These are phyloP conservation scores for Apogon hyalosoma DNA, from an alignment of 2,797 vertebrate species.

Conservation along the genomic window DNA sequence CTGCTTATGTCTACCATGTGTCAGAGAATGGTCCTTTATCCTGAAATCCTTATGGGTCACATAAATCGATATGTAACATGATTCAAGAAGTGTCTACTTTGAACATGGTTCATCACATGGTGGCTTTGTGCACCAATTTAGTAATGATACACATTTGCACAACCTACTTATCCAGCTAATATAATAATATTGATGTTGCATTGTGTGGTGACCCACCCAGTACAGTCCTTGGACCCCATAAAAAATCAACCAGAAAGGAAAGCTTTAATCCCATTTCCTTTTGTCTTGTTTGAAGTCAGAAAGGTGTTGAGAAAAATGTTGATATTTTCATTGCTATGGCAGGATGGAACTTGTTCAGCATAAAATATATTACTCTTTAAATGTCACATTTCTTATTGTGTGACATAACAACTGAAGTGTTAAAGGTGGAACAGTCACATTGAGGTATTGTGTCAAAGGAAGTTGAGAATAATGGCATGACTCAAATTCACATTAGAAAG, in stretches of 20 bases:
- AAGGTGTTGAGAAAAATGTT: conserved; percentile 34
- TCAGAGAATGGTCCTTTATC: not conserved
- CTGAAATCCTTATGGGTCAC: not conserved
- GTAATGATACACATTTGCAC: conserved; percentile 3
- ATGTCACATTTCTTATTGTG: conserved; percentile 39
- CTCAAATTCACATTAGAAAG: conserved; percentile 23
- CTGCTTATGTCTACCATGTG: too few species aligned
- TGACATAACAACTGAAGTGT: conserved; percentile 29
- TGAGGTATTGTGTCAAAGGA: conserved; percentile 22
- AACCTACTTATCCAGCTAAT: not conserved
- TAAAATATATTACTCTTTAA: conserved; percentile 33
- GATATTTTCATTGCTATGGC: conserved; percentile 39
- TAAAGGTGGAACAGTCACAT: conserved; percentile 23
- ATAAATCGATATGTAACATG: not conserved
- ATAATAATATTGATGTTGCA: conserved; percentile 5
- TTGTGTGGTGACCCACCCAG: conserved; percentile 20
- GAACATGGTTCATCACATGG: not conserved
- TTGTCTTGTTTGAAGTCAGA: conserved; percentile 35
- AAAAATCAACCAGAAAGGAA: conserved; percentile 36
- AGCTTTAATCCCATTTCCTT: conserved; percentile 10
- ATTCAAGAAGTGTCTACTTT: not conserved
- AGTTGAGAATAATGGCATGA: conserved; percentile 25
- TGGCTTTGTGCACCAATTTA: conserved; percentile 2
- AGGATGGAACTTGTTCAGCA: conserved; percentile 30
- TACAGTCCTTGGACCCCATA: conserved; percentile 9